Evolutionary conservation across 37 sponge, comb jelly and placozoan genomes (phyloP).

Genomic region (Corticium candelabrum): DNA sequence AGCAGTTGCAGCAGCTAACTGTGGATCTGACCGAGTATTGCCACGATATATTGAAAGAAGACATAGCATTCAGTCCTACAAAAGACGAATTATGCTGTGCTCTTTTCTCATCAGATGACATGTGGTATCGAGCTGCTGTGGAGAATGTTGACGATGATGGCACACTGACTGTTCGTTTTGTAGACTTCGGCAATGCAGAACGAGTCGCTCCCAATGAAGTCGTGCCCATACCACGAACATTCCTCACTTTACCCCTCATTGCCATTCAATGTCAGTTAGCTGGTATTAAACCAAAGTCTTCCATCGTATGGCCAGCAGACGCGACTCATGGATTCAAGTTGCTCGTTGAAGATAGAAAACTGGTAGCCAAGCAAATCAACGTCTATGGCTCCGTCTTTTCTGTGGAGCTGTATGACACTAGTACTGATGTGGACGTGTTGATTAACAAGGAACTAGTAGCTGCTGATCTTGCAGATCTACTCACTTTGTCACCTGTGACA

Average conservation of each 20-base stretch:
- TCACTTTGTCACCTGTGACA: too few relatives aligned
- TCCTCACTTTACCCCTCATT: slow-evolving; percentile 5
- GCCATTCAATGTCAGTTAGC: neutral
- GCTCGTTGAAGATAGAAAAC: neutral
- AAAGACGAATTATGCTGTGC: slow-evolving; percentile 9
- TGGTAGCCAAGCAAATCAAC: neutral
- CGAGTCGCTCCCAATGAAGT: neutral
- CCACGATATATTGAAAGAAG: too few relatives aligned
- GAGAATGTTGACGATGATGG: neutral
- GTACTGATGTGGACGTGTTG: neutral
- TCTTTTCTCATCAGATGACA: slow-evolving; percentile 11
- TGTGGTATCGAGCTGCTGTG: slow-evolving; percentile 23
- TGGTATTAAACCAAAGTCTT: neutral
- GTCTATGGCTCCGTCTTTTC: neutral
- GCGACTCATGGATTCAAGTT: neutral
- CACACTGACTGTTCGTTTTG: slow-evolving; percentile 5
- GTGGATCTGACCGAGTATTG: too few relatives aligned
- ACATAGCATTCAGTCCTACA: too few relatives aligned
- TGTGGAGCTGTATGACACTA: neutral
- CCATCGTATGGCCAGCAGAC: too few relatives aligned
- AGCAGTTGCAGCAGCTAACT: too few relatives aligned
- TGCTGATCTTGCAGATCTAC: too few relatives aligned
- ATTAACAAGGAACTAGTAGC: neutral
- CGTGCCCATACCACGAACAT: neutral
- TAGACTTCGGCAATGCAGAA: slow-evolving; percentile 29